Conservation (phyloP, 2,113 vertebrate genomes). For the Heptranchias perlo region DNA sequence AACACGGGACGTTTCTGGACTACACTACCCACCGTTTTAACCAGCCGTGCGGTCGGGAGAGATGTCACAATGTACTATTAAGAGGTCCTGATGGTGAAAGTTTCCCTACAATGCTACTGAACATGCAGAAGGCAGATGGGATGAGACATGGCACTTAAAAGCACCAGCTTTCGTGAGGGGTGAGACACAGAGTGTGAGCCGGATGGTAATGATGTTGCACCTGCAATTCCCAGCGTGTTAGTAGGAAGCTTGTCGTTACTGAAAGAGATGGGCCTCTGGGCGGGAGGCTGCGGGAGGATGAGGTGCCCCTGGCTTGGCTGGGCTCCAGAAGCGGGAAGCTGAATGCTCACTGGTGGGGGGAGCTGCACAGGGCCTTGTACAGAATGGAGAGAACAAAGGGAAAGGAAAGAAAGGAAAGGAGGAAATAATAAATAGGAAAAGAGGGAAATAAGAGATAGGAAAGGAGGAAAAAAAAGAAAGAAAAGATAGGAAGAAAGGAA, state of each 20-base stretch:
- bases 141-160: background rate
- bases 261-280: constrained; percentile 30
- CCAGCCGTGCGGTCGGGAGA: background rate
- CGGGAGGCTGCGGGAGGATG: constrained; percentile 23
- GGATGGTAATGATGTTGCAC: background rate
- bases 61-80: too few species aligned
- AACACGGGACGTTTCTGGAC: background rate
- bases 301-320: constrained; percentile 12
- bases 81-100: constrained; percentile 5
- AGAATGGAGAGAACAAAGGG: constrained; percentile 46
- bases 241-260: constrained; percentile 19
- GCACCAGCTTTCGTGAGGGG: background rate
- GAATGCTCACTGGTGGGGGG: constrained; percentile 44
- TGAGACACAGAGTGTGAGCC: background rate
- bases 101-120: background rate
- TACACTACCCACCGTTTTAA: background rate
- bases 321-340: background rate
- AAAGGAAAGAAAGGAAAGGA: constrained; percentile 30
- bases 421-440: constrained; percentile 25
- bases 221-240: constrained; percentile 19
- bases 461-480: constrained; percentile 42
- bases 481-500: constrained; percentile 33
- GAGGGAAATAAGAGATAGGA: constrained; percentile 44
- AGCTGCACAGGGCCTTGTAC: constrained; percentile 39
- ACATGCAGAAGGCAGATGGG: background rate